Percentiles rank a stretch among this genome's conserved stretches.
These are phyloP conservation scores for Scaptomyza flava DNA, from an alignment of 2,888 invertebrate genomes.

Conservation along the genomic window DNA sequence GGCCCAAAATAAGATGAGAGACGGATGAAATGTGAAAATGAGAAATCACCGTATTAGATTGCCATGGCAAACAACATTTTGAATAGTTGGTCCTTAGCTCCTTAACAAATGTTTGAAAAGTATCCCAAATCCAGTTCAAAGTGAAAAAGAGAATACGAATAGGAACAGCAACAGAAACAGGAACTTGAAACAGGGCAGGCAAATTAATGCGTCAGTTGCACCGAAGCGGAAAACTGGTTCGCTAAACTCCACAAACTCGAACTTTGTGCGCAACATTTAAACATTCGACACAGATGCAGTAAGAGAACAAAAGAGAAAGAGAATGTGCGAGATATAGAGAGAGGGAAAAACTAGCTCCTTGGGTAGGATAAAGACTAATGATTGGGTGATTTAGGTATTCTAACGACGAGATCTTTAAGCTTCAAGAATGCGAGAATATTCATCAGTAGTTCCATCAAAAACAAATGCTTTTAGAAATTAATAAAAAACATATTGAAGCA, in stretches of 20 bases:
- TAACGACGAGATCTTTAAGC: neutral
- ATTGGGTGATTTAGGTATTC: neutral
- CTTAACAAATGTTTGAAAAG: slow-evolving; percentile 46
- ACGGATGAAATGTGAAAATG: slow-evolving; percentile 42
- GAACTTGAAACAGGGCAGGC: slow-evolving; percentile 28
- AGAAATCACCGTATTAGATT: slow-evolving; percentile 72
- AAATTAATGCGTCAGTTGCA: slow-evolving; percentile 76
- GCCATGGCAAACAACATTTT: slow-evolving; percentile 69
- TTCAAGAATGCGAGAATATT: no score
- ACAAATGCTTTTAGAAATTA: no score
- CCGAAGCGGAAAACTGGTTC: slow-evolving; percentile 78
- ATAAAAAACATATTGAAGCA: no score
- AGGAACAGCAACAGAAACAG: slow-evolving; percentile 13
- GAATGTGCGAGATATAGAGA: neutral
- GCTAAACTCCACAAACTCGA: slow-evolving; percentile 25
- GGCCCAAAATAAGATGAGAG: neutral
- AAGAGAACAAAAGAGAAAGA: neutral
- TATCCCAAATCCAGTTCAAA: slow-evolving; percentile 54
- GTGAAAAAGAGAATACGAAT: slow-evolving; percentile 7
- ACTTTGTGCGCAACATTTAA: slow-evolving; percentile 12
- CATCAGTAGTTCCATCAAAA: no score
- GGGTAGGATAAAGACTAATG: slow-evolving; percentile 32
- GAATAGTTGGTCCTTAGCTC: slow-evolving; percentile 26
- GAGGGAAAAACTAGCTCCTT: slow-evolving; percentile 13
- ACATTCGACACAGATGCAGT: slow-evolving; percentile 53